Evolutionary conservation across 2,113 vertebrate species (phyloP), one percentile per base, ranked within the genome.

Genomic region (Cacatua alba): DNA sequence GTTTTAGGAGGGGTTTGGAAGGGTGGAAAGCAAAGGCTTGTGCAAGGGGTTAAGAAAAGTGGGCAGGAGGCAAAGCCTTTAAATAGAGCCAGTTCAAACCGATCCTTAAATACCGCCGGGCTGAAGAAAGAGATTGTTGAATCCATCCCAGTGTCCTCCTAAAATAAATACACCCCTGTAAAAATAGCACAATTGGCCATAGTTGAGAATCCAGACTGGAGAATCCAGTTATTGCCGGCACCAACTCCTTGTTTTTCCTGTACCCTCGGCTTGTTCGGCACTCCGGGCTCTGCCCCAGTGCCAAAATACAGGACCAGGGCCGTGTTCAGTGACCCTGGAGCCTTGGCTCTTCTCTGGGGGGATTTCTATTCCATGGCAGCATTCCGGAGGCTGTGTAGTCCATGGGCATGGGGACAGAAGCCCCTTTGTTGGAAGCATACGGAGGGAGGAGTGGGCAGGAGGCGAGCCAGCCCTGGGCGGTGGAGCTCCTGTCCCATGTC

Each of bases 41-140:
- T 90, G 92, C 88, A 94, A 89, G 87, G 94, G 94, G 93, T 95
- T 95, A 94, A 95, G 91, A 72, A 91, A 94, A 88, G 74, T 52
- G 81, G 92, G 86, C 92, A 92, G 92, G 82, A 96, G 87, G 81
- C 49, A 0, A 92, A 83, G 43, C 52, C 68, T 96, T 96, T 97
- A 92, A 94, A 95, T 93, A 94, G 92, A 85, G 91, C 91, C 44
- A 7, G 88, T 87, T 88, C 77, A 88, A 85, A 75, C 63, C 25
- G 67, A 92, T 83, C 91, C 67, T 79, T 91, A 90, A 90, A 88
- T 92, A 94, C 89, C 7, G 7, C 25, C 11, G 37, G 37, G 37
- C 37, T 37, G 37, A 37, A 37, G 37, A 90, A 92, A 94, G 92
- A 72, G 91, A 46, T 86, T 90, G 71, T 88, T 89, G 85, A 96